These are phyloP conservation scores for Phyto melanocephala DNA, from an alignment of 2,888 invertebrate species.

Conservation along the genomic window DNA sequence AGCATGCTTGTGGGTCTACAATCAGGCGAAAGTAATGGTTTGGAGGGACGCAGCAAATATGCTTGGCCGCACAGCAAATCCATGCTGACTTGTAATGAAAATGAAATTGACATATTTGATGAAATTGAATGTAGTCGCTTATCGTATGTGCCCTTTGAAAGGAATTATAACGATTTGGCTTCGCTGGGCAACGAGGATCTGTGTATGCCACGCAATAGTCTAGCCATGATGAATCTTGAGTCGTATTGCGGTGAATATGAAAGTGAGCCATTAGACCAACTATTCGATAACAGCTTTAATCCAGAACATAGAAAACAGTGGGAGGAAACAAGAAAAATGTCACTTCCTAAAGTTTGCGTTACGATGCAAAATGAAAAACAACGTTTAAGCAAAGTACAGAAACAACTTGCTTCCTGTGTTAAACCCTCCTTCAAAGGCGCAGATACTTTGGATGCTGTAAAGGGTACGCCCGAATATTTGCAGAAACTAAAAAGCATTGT, in stretches of 20 bases:
- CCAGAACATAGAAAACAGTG: background rate
- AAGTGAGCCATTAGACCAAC: slow-evolving; percentile 73
- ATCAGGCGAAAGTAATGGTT: slow-evolving; percentile 70
- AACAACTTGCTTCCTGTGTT: slow-evolving; percentile 58
- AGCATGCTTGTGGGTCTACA: slow-evolving; percentile 75
- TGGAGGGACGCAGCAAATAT: slow-evolving; percentile 72
- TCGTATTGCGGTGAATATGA: slow-evolving; percentile 71
- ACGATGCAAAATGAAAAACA: slow-evolving; percentile 69
- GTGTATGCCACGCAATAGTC: slow-evolving; percentile 44
- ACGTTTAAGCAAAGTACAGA: slow-evolving; percentile 68
- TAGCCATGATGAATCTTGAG: slow-evolving; percentile 65
- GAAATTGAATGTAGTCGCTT: slow-evolving; percentile 68
- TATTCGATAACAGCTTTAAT: slow-evolving; percentile 69
- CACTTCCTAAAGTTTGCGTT: slow-evolving; percentile 67
- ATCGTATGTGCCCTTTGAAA: slow-evolving; percentile 70
- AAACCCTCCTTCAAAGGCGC: background rate
- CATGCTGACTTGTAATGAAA: slow-evolving; percentile 66
- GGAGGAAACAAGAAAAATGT: background rate
- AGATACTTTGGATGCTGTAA: slow-evolving; percentile 7
- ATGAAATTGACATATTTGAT: slow-evolving; percentile 69
- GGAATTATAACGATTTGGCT: slow-evolving; percentile 61
- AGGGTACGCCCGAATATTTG: slow-evolving; percentile 68
- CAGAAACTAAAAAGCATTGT: slow-evolving; percentile 69
- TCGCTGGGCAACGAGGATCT: slow-evolving; percentile 55
- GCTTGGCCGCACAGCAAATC: slow-evolving; percentile 72